These are phyloP conservation scores for Euwallacea similis DNA, from an alignment of 1,140 invertebrate genomes.

Conservation along the genomic window DNA sequence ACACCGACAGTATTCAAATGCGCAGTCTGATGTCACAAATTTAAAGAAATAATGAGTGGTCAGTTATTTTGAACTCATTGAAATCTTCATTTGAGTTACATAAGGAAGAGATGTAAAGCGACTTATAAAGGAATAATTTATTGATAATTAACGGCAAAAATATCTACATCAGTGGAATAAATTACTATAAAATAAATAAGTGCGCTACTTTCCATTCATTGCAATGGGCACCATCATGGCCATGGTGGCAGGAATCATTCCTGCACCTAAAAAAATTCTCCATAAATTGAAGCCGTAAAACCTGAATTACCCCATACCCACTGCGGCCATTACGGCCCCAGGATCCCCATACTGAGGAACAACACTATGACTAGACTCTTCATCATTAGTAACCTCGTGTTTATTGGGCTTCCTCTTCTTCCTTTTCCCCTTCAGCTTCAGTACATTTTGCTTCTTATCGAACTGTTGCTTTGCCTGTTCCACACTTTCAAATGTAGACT, in stretches of 20 bases:
- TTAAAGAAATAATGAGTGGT: no score
- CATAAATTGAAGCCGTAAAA: background rate
- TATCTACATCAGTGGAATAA: no score
- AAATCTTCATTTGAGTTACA: no score
- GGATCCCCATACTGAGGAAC: slow-evolving; percentile 51
- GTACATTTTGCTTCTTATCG: slow-evolving; percentile 41
- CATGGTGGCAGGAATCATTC: slow-evolving; percentile 77
- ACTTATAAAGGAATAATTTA: no score
- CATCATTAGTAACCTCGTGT: background rate
- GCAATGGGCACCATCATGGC: slow-evolving; percentile 78
- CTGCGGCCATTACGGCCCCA: slow-evolving; percentile 69
- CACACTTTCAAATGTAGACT: slow-evolving; percentile 69
- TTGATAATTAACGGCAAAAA: no score
- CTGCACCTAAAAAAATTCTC: slow-evolving; percentile 58
- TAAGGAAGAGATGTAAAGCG: no score
- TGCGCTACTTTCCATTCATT: slow-evolving; percentile 55
- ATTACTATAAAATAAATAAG: no score
- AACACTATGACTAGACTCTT: slow-evolving; percentile 9
- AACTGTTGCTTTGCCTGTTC: slow-evolving; percentile 57
- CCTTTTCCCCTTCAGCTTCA: slow-evolving; percentile 31
- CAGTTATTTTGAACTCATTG: no score
- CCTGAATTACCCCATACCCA: slow-evolving; percentile 45
- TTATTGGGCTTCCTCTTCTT: slow-evolving; percentile 27
- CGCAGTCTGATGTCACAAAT: no score
- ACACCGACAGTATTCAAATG: no score